Base-by-base conservation (phyloP, 2,797 vertebrate genomes). In the Silurus lanzhouensis region DNA sequence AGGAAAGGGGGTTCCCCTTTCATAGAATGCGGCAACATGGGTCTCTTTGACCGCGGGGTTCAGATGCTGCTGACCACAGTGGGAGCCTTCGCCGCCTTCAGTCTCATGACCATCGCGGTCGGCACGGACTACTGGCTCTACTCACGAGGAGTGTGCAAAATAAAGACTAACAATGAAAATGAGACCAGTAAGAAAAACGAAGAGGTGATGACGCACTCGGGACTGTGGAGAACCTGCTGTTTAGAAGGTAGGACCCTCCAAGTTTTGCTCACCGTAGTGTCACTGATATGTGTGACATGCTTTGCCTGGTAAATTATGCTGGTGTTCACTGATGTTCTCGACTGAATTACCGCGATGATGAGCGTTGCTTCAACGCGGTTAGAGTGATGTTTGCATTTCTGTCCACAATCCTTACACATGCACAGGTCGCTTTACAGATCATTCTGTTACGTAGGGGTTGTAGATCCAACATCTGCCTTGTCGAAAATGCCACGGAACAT, bases 41-140 rank as follows among this genome's bases (percentile, higher is more conserved):
- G 97, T 91, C 97, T 97, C 93, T 98, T 98, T 98, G 97, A 99
- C 95, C 96, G 97, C 95, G 97, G 97, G 94, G 97, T 99, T 95
- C 98, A 98, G 95, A 98, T 98, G 97, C 97, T 99, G 94, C 96
- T 99, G 95, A 99, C 98, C 95, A 99, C 97, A 94, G 97, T 99
- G 95, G 98, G 97, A 94, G 97, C 97, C 95, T 99, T 99, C 93
- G 97, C 98, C 91, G 98, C 98, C 95, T 99, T 99, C 96, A 99
- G 98, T 93, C 97, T 99, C 93, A 99, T 99, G 98, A 99, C 97
- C 95, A 98, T 99, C 92, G 97, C 97, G 91, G 97, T 99, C 94
- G 98, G 98, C 88, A 99, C 98, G 91, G 98, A 99, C 95, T 99
- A 99, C 94, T 99, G 98, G 98, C 96, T 99, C 92, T 99, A 99